Evolutionary conservation across 2,797 vertebrate species (phyloP).

Genomic region (Taenioides sp.): DNA sequence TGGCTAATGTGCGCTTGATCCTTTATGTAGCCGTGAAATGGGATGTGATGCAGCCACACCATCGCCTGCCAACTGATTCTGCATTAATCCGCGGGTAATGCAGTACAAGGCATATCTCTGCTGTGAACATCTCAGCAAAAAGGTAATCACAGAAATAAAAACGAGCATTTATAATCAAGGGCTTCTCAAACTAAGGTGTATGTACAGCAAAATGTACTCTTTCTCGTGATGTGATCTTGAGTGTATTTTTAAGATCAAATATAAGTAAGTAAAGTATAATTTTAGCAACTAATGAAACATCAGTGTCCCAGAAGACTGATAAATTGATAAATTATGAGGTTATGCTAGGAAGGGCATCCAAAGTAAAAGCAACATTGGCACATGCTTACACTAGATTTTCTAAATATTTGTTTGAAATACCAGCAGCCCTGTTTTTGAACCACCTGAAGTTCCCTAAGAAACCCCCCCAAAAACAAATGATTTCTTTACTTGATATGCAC

Average conservation of each 20-base stretch:
- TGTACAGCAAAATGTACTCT: not conserved
- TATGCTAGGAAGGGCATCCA: not conserved
- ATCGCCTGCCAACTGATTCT: constrained; percentile 52
- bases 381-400: not conserved
- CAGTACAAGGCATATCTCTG: constrained; percentile 31
- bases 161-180: constrained; percentile 8
- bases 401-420: not conserved
- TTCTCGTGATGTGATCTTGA: not conserved
- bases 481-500: not conserved
- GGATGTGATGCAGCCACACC: constrained; percentile 56
- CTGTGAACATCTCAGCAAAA: constrained; percentile 38
- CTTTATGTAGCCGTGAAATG: constrained; percentile 70
- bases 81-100: constrained; percentile 52
- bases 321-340: not conserved
- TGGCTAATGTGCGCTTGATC: constrained; percentile 54
- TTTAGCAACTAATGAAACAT: not conserved
- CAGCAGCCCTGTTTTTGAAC: not conserved
- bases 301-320: too few relatives aligned
- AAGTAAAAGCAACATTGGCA: not conserved
- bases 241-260: not conserved
- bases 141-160: constrained; percentile 34
- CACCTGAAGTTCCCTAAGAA: not conserved
- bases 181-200: not conserved
- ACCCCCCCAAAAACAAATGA: not conserved
- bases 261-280: not conserved